These are phyloP conservation scores for Myopa tessellatipennis DNA, from an alignment of 2,888 invertebrate species.

Conservation along the genomic window DNA sequence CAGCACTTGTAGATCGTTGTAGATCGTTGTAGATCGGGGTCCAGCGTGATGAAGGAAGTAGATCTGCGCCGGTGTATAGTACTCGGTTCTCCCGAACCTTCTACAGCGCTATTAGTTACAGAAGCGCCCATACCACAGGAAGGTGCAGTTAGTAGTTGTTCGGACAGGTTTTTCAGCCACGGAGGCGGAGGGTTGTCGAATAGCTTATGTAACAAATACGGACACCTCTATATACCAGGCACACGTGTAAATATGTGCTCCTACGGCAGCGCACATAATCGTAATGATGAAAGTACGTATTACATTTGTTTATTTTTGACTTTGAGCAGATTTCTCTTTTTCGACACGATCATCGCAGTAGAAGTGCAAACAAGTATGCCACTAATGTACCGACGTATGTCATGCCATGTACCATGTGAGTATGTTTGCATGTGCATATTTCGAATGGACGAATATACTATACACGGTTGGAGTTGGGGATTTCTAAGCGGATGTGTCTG, in stretches of 20 bases:
- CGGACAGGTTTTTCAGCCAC: conserved; percentile 21
- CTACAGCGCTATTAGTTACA: conserved; percentile 20
- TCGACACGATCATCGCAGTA: conserved; percentile 13
- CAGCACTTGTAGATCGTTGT: not conserved
- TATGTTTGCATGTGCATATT: not conserved
- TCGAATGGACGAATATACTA: not conserved
- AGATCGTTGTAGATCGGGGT: conserved; percentile 40
- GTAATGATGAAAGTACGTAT: conserved; percentile 38
- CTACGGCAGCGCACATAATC: conserved; percentile 2
- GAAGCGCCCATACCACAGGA: conserved; percentile 8
- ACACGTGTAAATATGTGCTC: not conserved
- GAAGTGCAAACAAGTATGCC: conserved; percentile 29
- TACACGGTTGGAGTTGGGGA: not conserved
- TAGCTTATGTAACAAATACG: conserved; percentile 17
- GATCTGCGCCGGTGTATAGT: conserved; percentile 1
- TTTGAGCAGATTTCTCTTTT: conserved; percentile 52
- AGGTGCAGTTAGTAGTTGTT: conserved; percentile 23
- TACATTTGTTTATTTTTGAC: conserved; percentile 48
- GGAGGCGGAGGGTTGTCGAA: conserved; percentile 4
- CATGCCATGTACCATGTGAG: not conserved
- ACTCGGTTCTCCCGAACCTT: conserved; percentile 13
- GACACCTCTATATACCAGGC: not conserved
- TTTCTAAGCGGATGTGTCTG: conserved; percentile 23
- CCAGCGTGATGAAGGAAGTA: conserved; percentile 35
- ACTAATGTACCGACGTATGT: conserved; percentile 13